A percentile compares a stretch with the other conserved stretches of the same genome.
phyloP scores from a whole-genome alignment of 2,888 invertebrate genomes.

The Piscicola geometra region DNA sequence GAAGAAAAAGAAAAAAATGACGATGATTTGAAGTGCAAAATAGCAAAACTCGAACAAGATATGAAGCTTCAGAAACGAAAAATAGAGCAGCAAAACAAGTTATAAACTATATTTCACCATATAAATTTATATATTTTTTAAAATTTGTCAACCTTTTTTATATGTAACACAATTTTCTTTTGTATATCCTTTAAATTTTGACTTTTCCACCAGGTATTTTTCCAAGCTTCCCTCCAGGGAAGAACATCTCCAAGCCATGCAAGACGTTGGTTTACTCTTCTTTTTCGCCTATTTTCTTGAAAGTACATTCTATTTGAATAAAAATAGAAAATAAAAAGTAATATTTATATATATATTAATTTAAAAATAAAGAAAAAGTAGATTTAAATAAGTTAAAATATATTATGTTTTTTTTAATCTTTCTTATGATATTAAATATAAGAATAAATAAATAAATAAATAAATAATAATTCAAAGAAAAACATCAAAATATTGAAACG shows the following conservation, averaged over 20 bases:
- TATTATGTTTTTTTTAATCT: not conserved
- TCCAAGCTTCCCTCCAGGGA: not conserved
- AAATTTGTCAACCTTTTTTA: not conserved
- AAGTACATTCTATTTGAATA: too few relatives aligned
- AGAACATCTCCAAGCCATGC: not conserved
- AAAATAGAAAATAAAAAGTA: not conserved
- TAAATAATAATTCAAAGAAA: too few relatives aligned
- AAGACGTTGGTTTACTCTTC: not conserved
- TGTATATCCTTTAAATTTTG: not conserved
- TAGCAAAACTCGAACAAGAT: not conserved
- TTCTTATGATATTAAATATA: too few relatives aligned
- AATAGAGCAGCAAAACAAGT: conserved; percentile 1
- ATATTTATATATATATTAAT: not conserved
- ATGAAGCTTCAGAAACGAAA: not conserved
- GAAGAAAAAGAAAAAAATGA: not conserved
- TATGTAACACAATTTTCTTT: not conserved
- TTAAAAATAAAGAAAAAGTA: not conserved
- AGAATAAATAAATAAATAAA: too few relatives aligned
- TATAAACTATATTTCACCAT: not conserved
- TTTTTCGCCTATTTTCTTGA: too few relatives aligned
- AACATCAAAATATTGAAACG: too few relatives aligned
- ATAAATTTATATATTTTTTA: not conserved
- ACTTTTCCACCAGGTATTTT: not conserved
- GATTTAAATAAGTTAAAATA: not conserved
- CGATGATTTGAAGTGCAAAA: not conserved